phyloP scores from a whole-genome alignment of 2,113 vertebrate species.

The Brachyhypopomus gauderio region DNA sequence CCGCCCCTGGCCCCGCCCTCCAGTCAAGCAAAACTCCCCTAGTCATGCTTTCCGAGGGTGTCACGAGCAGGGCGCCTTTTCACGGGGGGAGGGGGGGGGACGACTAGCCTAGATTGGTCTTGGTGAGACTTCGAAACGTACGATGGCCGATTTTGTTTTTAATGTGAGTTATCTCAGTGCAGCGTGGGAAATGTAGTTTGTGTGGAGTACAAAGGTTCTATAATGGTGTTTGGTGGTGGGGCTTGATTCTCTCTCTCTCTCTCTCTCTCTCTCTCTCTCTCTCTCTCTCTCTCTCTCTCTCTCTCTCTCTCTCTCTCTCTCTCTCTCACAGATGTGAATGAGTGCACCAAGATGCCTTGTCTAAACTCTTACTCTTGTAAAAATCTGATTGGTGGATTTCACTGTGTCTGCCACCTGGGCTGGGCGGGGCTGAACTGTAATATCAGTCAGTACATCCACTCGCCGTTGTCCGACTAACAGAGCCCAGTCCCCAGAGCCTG shows the following conservation, averaged over 20 bases:
- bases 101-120: too few relatives aligned
- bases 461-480: background rate
- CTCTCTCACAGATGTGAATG: slow-evolving; percentile 92
- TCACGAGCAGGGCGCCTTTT: too few relatives aligned
- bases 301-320: slow-evolving; percentile 66
- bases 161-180: background rate
- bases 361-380: slow-evolving; percentile 96
- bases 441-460: slow-evolving; percentile 88
- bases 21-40: too few relatives aligned
- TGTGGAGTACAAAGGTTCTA: background rate
- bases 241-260: slow-evolving; percentile 46
- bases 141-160: background rate
- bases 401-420: slow-evolving; percentile 93
- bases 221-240: slow-evolving; percentile 60
- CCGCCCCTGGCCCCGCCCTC: too few relatives aligned
- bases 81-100: too few relatives aligned
- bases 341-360: slow-evolving; percentile 91
- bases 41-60: too few relatives aligned
- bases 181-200: slow-evolving; percentile 8
- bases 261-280: slow-evolving; percentile 13
- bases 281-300: slow-evolving; percentile 65
- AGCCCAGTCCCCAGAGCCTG: too few relatives aligned
- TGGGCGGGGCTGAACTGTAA: slow-evolving; percentile 96
- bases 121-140: background rate
- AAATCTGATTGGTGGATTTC: slow-evolving; percentile 99